phyloP scores from a whole-genome alignment of 2,113 vertebrate species.

The Enhydra lutris region DNA sequence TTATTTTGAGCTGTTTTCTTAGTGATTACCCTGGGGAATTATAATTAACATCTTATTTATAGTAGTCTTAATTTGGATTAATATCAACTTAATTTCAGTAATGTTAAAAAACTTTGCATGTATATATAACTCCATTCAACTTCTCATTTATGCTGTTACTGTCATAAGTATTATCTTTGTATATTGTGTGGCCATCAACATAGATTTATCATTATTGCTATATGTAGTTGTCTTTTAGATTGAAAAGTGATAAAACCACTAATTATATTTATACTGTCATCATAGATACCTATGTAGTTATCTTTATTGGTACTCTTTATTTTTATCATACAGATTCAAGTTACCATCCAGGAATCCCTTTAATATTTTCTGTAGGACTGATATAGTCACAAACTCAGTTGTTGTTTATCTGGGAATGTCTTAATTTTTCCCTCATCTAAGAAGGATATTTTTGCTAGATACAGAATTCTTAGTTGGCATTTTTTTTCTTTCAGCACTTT shows the following conservation, averaged over 20 bases:
- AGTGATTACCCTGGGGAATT: neutral
- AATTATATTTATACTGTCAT: neutral
- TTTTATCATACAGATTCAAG: neutral
- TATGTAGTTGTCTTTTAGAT: neutral
- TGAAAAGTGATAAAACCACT: neutral
- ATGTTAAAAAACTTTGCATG: neutral
- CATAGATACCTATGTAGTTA: neutral
- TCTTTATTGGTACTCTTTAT: neutral
- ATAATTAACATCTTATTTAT: neutral
- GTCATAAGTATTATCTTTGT: neutral
- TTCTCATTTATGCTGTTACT: neutral
- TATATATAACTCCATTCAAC: neutral
- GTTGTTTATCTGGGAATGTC: neutral
- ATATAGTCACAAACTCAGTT: neutral
- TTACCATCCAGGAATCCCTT: neutral
- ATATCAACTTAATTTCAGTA: neutral
- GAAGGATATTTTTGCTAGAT: neutral
- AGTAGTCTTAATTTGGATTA: neutral
- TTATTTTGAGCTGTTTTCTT: neutral
- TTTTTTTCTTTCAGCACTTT: neutral
- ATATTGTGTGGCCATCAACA: neutral
- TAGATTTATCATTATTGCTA: neutral
- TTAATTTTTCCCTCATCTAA: neutral
- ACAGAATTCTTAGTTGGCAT: neutral
- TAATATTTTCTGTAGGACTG: neutral